Evolutionary conservation across 2,888 invertebrate genomes (phyloP), one percentile per base, ranked within the genome.

Genomic region (Thecophora atra): DNA sequence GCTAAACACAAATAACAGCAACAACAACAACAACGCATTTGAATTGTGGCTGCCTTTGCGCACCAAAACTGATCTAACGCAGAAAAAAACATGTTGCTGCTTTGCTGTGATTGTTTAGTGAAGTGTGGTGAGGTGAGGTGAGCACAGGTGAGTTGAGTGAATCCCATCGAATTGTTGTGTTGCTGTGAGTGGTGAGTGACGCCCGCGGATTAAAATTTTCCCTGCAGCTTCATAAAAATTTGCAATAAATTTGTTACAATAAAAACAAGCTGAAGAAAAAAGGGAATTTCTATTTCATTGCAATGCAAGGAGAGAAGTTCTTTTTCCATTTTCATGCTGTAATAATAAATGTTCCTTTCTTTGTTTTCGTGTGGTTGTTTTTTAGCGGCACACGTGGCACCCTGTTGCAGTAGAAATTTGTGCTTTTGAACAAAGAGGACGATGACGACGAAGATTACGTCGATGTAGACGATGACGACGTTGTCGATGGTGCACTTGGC

Each of bases 161-260:
- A 58, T 28, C 28, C 11, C 21, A 4, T 28, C 37, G 30, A 24
- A 37, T 15, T 4, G 4, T 19, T 37, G 37, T 37, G n/a, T n/a
- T n/a, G n/a, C n/a, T n/a, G n/a, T 19, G 19, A 11, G 24, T 58
- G 26, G 17, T 11, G 44, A 17, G 15, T 51, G 52, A 52, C 70
- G 62, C 52, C 52, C 52, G 62, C 52, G 51, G 62, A n/a, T n/a
- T n/a, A n/a, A n/a, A n/a, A n/a, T 63, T 63, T 52, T 51, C 21
- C 52, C 24, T 11, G 24, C 63, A 51, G 30, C 62, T 70, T 37
- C 42, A 70, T 70, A 70, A 63, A 70, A 70, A 70, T 70, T 70
- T 70, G 70, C 63, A 52, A 70, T 70, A 70, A 70, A 70, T 70
- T 70, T 70, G 62, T 70, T 70, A 19, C 44, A 15, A 47, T 28